These are phyloP conservation scores for Hystrix brachyura DNA, from an alignment of 2,113 vertebrate species.

Conservation along the genomic window DNA sequence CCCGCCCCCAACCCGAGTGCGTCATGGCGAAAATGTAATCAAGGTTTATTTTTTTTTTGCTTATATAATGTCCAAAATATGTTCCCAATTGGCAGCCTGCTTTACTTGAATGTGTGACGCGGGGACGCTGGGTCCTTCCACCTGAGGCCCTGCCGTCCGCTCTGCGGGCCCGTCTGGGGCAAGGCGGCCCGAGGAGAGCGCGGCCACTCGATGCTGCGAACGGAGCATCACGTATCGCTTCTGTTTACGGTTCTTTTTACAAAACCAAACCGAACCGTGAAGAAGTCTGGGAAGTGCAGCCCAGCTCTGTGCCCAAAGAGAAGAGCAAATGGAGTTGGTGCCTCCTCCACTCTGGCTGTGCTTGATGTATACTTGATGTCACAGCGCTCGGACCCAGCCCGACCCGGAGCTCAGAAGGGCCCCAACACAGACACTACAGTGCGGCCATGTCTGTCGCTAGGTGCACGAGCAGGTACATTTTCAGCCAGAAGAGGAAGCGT, in stretches of 20 bases:
- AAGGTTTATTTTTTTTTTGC: not conserved
- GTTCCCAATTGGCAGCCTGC: not conserved
- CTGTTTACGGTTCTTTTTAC: not conserved
- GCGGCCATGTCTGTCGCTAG: not conserved
- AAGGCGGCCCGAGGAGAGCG: not conserved
- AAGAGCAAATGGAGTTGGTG: not conserved
- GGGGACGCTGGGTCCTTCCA: not conserved
- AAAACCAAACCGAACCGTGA: not conserved
- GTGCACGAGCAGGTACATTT: not conserved
- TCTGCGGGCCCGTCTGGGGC: no score
- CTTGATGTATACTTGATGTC: not conserved
- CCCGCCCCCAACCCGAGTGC: not conserved
- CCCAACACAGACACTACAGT: not conserved
- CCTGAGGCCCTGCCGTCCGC: not conserved
- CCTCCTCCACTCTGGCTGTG: not conserved
- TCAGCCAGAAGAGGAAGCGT: conserved; percentile 19
- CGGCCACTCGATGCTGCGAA: not conserved
- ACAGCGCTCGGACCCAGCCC: not conserved
- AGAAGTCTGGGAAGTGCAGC: not conserved
- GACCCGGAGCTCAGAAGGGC: not conserved
- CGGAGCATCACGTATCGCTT: not conserved
- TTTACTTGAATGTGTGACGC: not conserved
- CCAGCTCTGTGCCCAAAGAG: not conserved
- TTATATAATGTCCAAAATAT: conserved; percentile 21
- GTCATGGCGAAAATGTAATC: not conserved